phyloP scores from a whole-genome alignment of 2,113 vertebrate species.

The Chionis minor region DNA sequence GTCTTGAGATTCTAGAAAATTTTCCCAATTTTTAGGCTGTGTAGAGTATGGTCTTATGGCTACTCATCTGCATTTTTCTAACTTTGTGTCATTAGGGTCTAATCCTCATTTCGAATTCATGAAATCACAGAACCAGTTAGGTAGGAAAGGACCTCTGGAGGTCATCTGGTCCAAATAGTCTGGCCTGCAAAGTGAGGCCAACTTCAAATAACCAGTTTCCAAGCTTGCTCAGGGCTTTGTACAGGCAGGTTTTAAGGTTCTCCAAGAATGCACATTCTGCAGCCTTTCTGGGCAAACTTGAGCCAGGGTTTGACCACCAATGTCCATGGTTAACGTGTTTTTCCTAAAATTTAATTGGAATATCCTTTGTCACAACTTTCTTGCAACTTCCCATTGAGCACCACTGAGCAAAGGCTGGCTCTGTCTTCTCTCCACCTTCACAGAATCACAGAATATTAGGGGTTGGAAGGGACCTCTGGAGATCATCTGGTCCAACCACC shows the following conservation, averaged over 20 bases:
- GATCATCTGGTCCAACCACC: too few species aligned
- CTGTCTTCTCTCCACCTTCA: not conserved
- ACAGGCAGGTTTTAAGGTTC: not conserved
- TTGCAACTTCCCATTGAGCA: not conserved
- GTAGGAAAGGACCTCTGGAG: not conserved
- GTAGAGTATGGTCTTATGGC: not conserved
- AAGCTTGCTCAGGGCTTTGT: not conserved
- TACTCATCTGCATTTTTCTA: not conserved
- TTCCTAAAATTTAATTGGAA: not conserved
- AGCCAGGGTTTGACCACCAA: not conserved
- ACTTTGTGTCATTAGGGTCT: not conserved
- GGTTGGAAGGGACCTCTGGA: too few species aligned
- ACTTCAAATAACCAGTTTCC: not conserved
- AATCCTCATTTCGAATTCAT: not conserved
- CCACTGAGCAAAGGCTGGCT: not conserved
- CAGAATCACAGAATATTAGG: too few species aligned
- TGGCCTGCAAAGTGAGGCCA: not conserved
- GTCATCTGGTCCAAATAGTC: not conserved
- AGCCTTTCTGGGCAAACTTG: fast-evolving
- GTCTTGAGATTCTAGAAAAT: not conserved
- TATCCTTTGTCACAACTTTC: not conserved
- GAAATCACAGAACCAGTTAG: not conserved
- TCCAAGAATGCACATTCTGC: not conserved
- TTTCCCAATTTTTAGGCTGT: not conserved
- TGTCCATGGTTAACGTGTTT: not conserved